Evolutionary conservation across 2,888 invertebrate species (phyloP), one percentile per base, ranked within the genome.

Genomic region (Cantharis lateralis): DNA sequence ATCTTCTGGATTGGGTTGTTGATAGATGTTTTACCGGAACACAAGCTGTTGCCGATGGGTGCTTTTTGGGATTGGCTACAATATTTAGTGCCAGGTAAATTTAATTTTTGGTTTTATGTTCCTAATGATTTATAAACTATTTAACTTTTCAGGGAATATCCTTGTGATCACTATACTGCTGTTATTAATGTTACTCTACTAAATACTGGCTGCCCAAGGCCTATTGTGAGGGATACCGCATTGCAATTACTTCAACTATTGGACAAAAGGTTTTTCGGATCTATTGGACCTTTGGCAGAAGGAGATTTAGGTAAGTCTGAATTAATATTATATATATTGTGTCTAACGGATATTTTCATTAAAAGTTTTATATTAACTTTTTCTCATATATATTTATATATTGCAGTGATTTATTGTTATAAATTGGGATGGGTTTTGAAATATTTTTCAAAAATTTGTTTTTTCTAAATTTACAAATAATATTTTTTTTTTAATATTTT

Each of bases 171-270:
- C 89, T 98, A 98, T 88, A 98, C 98, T 61, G 98, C 98, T 1
- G 96, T 99, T 84, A 96, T 99, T 86, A 99, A 98, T 87, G 96
- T 99, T 61, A 98, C 99, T 0, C 91, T 99, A 68, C 94, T 99
- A 91, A 98, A 97, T 90, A 96, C 98, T 7, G 98, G 98, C 1
- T 98, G 97, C 86, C 96, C 98, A 0, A 92, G 98, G 24, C 94
- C 96, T 48, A 92, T 93, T 62, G 95, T 98, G n/a, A 95, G 98
- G 87, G 97, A 98, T 86, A 95, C 96, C 13, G 99, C 99, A 0
- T 90, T 98, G 72, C 97, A 98, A 86, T 91, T 99, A 78, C 91
- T 99, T 48, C 98, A 98, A 86, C 90, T 97, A 61, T 90, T 99
- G 71, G 98, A 99, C 89, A 96, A 97, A 86, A 91, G 99, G 77